A percentile compares a stretch with the other conserved stretches of the same genome.
These are phyloP conservation scores for Strix uralensis DNA, from an alignment of 2,113 vertebrate genomes.

Conservation along the genomic window DNA sequence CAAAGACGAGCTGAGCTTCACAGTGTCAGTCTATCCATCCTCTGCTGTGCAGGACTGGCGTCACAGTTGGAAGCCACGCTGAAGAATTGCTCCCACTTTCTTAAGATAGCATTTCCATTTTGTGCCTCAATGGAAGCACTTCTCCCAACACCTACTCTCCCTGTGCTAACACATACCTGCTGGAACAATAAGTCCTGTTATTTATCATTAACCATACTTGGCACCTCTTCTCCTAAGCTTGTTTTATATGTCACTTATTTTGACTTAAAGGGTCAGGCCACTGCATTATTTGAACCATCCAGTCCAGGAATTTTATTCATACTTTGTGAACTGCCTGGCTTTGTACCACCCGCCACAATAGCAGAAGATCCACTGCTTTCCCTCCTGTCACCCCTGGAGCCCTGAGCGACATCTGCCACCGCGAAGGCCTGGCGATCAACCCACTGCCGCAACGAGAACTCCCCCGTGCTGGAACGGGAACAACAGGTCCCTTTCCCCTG, in stretches of 20 bases:
- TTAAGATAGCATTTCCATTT: constrained; percentile 61
- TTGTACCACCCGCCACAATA: accelerated
- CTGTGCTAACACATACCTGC: constrained; percentile 3
- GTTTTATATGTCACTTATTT: background rate
- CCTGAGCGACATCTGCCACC: background rate
- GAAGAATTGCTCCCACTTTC: constrained; percentile 26
- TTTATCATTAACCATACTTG: background rate
- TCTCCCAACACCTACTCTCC: constrained; percentile 23
- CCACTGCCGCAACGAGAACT: background rate
- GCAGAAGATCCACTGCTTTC: background rate
- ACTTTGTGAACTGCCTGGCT: background rate
- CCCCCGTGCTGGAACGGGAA: background rate
- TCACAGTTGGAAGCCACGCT: constrained; percentile 43
- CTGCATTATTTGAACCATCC: background rate
- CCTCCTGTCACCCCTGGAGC: background rate
- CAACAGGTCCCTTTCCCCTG: background rate
- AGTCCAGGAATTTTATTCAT: background rate
- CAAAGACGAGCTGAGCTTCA: background rate
- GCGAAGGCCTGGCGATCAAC: background rate
- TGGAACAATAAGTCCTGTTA: background rate
- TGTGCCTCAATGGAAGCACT: constrained; percentile 18
- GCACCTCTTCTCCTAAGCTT: background rate
- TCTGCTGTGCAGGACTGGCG: constrained; percentile 31
- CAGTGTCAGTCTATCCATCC: background rate
- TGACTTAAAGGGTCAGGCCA: background rate